These are phyloP conservation scores for Pocillopora grandis DNA, from an alignment of 92 coral and sea anemone species.

Conservation along the genomic window DNA sequence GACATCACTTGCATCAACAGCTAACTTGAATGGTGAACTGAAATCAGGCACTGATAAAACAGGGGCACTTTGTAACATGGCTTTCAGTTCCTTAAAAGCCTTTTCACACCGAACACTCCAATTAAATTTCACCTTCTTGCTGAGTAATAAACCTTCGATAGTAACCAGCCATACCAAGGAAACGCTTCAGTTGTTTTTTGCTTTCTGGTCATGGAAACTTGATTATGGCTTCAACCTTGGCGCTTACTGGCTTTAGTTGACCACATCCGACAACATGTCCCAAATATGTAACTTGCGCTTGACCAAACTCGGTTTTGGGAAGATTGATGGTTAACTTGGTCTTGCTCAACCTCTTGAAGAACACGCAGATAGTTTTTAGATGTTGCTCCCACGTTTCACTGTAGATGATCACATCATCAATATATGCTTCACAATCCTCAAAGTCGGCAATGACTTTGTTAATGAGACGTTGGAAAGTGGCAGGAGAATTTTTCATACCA, in stretches of 20 bases:
- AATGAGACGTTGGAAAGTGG: constrained; percentile 59
- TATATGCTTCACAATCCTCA: constrained; percentile 49
- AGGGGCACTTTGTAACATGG: constrained; percentile 53
- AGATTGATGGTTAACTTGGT: constrained; percentile 53
- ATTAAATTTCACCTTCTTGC: constrained; percentile 33
- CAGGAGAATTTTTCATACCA: constrained; percentile 53
- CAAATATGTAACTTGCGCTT: constrained; percentile 49
- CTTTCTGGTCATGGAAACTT: constrained; percentile 27
- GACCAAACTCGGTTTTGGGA: constrained; percentile 43
- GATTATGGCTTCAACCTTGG: constrained; percentile 3
- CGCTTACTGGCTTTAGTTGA: constrained; percentile 38
- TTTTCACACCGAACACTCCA: constrained; percentile 54
- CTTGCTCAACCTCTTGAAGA: constrained; percentile 33
- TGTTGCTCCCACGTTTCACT: constrained; percentile 58
- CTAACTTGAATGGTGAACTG: constrained; percentile 39
- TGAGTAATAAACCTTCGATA: constrained; percentile 56
- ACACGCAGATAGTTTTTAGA: constrained; percentile 24
- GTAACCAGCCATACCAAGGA: constrained; percentile 67
- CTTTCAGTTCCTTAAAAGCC: constrained; percentile 59
- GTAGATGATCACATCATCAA: constrained; percentile 59
- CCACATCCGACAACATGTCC: constrained; percentile 64
- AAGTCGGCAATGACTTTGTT: constrained; percentile 34
- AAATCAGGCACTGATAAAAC: constrained; percentile 56
- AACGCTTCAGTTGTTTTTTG: constrained; percentile 55
- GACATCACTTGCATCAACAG: constrained; percentile 65